phyloP scores from a whole-genome alignment of 2,888 invertebrate species.

The Isotomurus palustris region DNA sequence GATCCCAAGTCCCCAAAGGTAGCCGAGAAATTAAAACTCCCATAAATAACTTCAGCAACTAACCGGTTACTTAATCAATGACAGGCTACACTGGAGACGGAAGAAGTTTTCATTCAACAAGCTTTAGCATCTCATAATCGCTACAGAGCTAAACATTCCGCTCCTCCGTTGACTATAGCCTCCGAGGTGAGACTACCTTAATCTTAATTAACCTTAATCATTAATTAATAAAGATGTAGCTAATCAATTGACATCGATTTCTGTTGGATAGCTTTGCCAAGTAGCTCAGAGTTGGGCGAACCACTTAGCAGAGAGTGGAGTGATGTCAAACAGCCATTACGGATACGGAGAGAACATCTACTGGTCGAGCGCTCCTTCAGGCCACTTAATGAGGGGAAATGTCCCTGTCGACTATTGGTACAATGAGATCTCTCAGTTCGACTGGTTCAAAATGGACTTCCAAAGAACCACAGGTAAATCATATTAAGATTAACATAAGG shows the following conservation, averaged over 20 bases:
- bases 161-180: slow-evolving; percentile 1
- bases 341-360: slow-evolving; percentile 14
- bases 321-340: slow-evolving; percentile 10
- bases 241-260: neutral
- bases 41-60: neutral
- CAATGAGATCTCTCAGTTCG: slow-evolving; percentile 60
- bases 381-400: slow-evolving; percentile 1
- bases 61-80: too few relatives aligned
- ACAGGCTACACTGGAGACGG: neutral
- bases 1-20: neutral
- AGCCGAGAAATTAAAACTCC: neutral
- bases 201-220: neutral
- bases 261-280: slow-evolving; percentile 3
- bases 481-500: neutral
- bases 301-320: neutral
- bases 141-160: neutral
- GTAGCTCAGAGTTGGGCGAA: slow-evolving; percentile 9
- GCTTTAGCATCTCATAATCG: slow-evolving; percentile 1
- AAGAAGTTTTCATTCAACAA: neutral
- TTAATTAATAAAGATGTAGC: neutral
- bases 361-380: slow-evolving; percentile 6
- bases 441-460: slow-evolving; percentile 15
- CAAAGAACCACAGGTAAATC: slow-evolving; percentile 18
- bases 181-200: neutral
- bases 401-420: slow-evolving; percentile 58